Conservation (phyloP, 2,113 vertebrate genomes). For the Motacilla alba region DNA sequence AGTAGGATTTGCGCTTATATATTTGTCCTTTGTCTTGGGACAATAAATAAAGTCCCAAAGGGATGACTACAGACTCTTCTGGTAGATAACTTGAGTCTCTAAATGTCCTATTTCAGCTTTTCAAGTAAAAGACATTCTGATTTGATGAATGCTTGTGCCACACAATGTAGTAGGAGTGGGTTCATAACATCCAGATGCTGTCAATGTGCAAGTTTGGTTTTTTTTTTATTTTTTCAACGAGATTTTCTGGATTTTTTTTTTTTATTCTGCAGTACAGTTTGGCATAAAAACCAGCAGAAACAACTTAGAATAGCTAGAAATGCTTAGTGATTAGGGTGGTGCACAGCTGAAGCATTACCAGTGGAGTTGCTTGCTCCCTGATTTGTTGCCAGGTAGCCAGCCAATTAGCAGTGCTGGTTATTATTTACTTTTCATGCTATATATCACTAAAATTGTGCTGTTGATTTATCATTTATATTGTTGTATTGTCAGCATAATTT, state of each 20-base stretch:
- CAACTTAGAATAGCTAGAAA: slow-evolving; percentile 64
- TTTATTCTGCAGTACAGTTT: slow-evolving; percentile 12
- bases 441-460: slow-evolving; percentile 86
- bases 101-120: neutral
- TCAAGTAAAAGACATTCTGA: neutral
- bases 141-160: neutral
- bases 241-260: neutral
- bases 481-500: slow-evolving; percentile 87
- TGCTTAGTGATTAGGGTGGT: slow-evolving; percentile 71
- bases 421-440: slow-evolving; percentile 94
- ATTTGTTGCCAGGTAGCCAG: slow-evolving; percentile 82
- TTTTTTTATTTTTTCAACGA: neutral
- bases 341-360: slow-evolving; percentile 53
- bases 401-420: slow-evolving; percentile 87
- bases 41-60: neutral
- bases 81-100: neutral
- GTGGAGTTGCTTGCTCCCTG: slow-evolving; percentile 65
- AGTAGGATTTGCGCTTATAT: neutral
- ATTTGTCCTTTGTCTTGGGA: neutral
- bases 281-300: slow-evolving; percentile 46
- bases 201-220: neutral
- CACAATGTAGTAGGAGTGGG: neutral
- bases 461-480: slow-evolving; percentile 88
- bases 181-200: neutral
- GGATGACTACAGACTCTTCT: neutral